Percentiles rank a stretch among this genome's conserved stretches.
These are phyloP conservation scores for Doris montereyensis DNA, from an alignment of 2,888 invertebrate genomes.

Conservation along the genomic window DNA sequence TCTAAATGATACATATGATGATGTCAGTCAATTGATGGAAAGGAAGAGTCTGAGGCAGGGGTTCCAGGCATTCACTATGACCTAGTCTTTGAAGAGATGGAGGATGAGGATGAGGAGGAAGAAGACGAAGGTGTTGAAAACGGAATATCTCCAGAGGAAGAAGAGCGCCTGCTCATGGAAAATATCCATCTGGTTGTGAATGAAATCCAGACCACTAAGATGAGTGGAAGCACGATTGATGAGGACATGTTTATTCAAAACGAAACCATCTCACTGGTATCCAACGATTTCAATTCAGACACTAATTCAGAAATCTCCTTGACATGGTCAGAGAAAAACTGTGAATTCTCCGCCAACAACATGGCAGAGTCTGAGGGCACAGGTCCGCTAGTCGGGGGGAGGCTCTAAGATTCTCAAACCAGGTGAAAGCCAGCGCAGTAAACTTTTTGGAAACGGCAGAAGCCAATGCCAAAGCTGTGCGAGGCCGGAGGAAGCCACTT, in stretches of 20 bases:
- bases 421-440: not conserved
- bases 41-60: not conserved
- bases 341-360: constrained; percentile 55
- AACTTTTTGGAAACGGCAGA: not conserved
- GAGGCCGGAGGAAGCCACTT: constrained; percentile 60
- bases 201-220: constrained; percentile 67
- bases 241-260: constrained; percentile 77
- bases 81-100: not conserved
- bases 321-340: constrained; percentile 61
- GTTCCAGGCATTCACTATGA: not conserved
- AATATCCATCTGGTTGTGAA: constrained; percentile 78
- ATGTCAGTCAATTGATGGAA: no score
- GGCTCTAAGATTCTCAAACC: constrained; percentile 28
- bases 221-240: constrained; percentile 68
- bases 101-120: constrained; percentile 8
- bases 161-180: constrained; percentile 71
- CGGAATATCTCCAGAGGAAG: constrained; percentile 47
- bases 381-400: constrained; percentile 44
- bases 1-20: no score
- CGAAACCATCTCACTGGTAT: constrained; percentile 81
- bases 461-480: no score
- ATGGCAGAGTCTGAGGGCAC: constrained; percentile 50
- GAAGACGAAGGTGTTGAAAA: not conserved
- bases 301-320: constrained; percentile 66
- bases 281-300: constrained; percentile 83